Evolutionary conservation across 2,113 vertebrate species (phyloP), one percentile per base, ranked within the genome.

Genomic region (Leucopsar rothschildi): DNA sequence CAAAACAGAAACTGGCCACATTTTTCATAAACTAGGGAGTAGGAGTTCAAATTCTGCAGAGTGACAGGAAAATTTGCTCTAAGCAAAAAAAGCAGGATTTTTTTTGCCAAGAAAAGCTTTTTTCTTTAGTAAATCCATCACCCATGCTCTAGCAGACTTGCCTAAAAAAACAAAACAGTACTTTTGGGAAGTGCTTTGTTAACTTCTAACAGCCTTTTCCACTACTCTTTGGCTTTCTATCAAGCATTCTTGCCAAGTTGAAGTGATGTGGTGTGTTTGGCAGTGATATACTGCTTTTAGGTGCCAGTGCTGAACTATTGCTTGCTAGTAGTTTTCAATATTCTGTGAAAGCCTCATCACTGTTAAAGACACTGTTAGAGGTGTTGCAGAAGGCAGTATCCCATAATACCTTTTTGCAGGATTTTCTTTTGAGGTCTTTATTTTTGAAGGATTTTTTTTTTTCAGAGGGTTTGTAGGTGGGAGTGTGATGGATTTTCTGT

Each of bases 131-230:
- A 94, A 94, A 97, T 93, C 92, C 86, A 88, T 97, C 94, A 94
- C 80, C 95, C 92, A 40, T 96, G 82, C 82, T 86, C 64, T 94
- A 92, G 90, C 90, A 94, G 88, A 95, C 88, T 96, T 92, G 95
- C 96, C 80, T 95, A 96, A 86, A 96, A 95, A 97, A 96, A 39
- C 93, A 96, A 95, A 97, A 63, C 80, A 86, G 92, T 96, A 93
- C 95, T 96, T 96, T 96, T 93, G 96, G 96, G 94, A 97, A 96
- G 96, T 96, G 92, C 94, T 96, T 96, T 96, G 96, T 95, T 97
- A 97, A 96, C 88, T 96, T 97, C 65, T 94, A 95, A 92, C 92
- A 96, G 95, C 88, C 92, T 96, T 97, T 96, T 96, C 93, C 94
- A 95, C 95, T 97, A 96, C 93, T 96, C 94, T 90, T 75, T 96